Conservation (phyloP, 2,888 invertebrate genomes). For the Ormyrus nitidulus region DNA sequence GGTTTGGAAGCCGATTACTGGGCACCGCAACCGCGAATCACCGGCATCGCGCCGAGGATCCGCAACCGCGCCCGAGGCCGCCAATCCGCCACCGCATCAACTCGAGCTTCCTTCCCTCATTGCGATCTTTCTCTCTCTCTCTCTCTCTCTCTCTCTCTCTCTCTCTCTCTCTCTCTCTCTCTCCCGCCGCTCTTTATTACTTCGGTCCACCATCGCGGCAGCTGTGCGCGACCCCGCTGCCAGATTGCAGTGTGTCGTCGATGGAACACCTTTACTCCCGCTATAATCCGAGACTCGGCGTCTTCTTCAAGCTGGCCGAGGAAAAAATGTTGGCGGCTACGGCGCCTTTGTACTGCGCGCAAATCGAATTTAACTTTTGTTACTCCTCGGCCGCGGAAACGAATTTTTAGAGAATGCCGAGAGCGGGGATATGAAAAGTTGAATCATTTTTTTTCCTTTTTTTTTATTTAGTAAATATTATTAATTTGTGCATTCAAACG, state of each 20-base stretch:
- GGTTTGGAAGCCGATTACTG: conserved; percentile 73
- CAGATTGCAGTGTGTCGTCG: conserved; percentile 41
- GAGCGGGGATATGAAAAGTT: too few relatives aligned
- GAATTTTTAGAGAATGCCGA: too few relatives aligned
- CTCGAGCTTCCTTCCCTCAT: conserved; percentile 54
- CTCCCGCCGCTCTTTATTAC: conserved; percentile 49
- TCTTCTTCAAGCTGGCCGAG: too few relatives aligned
- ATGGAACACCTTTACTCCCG: background rate
- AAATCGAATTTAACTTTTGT: too few relatives aligned
- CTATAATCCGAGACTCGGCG: too few relatives aligned
- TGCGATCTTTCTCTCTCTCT: conserved; percentile 45
- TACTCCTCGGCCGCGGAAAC: too few relatives aligned
- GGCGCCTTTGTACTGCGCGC: conserved; percentile 33
- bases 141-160: conserved; percentile 45
- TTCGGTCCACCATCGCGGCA: conserved; percentile 28
- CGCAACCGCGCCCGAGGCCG: conserved; percentile 74
- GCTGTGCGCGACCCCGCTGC: conserved; percentile 3
- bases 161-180: conserved; percentile 45
- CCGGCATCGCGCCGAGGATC: conserved; percentile 75
- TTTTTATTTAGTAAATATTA: too few relatives aligned
- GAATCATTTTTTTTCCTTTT: too few relatives aligned
- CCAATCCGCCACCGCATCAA: conserved; percentile 71
- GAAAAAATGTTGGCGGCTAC: background rate
- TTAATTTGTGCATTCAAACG: too few relatives aligned
- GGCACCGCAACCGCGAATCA: conserved; percentile 74